Base-by-base conservation (phyloP, 2,888 invertebrate species). In the Caradrina clavipalpis region DNA sequence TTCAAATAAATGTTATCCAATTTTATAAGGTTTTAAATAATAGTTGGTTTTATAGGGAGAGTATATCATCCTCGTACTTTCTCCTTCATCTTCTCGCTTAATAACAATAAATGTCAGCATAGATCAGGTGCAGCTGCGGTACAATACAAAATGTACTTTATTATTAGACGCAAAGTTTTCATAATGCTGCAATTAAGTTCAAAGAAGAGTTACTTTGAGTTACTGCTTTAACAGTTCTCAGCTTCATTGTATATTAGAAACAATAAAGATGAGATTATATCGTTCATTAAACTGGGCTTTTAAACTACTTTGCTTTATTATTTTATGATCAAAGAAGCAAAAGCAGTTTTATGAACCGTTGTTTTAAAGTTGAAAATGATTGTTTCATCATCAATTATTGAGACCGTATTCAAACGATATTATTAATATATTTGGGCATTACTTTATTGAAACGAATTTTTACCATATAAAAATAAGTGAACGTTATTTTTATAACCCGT, bases 21-120 rank as follows among this genome's bases (percentile, higher is more conserved):
- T 69, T 61, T 19, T 54, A 8, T 39, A 19, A 11, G n/a, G 17
- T 35, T 42, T 62, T 54, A 31, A 54, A 63, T 39, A 26, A 21
- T n/a, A 17, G 7, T n/a, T 22, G 35, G 26, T 5, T 21, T 13
- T 39, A 60, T 62, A 61, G 55, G 35, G 42, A 56, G 8, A 35
- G 26, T 13, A 47, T 4, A 39, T 73, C 65, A 59, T 66, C 13
- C 31, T 13, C 6, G 17, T 54, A 22, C 39, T 7, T 58, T 53
- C 60, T 35, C 42, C 45, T 26, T 13, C 13, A 58, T 55, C 7
- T 69, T 35, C 21, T 31, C 7, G 7, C 47, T 77, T 56, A 60
- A 58, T 58, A 70, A 61, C 22, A 60, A 73, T 73, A 57, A 73
- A 60, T 26, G 61, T 77, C 77, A 19, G 71, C 17, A 22, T 45